Evolutionary conservation across 2,888 invertebrate species (phyloP), one percentile per base, ranked within the genome.

Genomic region (Gasteruption jaculator): DNA sequence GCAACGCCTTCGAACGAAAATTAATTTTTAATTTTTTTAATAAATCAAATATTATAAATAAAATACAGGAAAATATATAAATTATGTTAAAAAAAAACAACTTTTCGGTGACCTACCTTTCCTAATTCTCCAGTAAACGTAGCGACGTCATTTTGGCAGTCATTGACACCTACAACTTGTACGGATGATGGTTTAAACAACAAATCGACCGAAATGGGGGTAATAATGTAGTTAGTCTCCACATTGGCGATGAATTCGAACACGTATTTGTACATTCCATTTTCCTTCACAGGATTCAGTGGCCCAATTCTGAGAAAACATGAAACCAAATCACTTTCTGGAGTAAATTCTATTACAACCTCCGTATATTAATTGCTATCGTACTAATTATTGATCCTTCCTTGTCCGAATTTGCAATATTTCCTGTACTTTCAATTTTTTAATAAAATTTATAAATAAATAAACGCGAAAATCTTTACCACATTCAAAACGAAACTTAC

Each of bases 131-230:
- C 88, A 8, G 73, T 71, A 58, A 90, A 80, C 35, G 73, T 70
- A 5, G 82, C 77, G 4, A 82, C 81, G 44, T 79, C 74, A 51
- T 80, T 74, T 49, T 79, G 75, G 65, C 91, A 91, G 53, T 84
- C 82, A 36, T 79, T 76, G 4, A 78, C 73, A 1, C 86, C 82
- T 2, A 79, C 76, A 24, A 86, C 69, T 38, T 78, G 75, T 38
- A 79, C 72, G 19, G 76, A 73, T 3, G 75, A 72, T 2, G 85
- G 83, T 43, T 76, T 76, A 66, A 91, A 88, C 49, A 91, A 76
- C 50, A 91, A 76, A 37, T 80, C 71, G 38, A 80, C 77, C 1
- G 91, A 90, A 40, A 78, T 71, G 0, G 89, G 88, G 1, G 77
- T 76, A 25, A 93, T 75, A 6, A 74, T 73, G 51, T 75, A 76